Evolutionary conservation across 2,797 vertebrate species (phyloP), one percentile per base, ranked within the genome.

Genomic region (Rhabdophis nuchalis): DNA sequence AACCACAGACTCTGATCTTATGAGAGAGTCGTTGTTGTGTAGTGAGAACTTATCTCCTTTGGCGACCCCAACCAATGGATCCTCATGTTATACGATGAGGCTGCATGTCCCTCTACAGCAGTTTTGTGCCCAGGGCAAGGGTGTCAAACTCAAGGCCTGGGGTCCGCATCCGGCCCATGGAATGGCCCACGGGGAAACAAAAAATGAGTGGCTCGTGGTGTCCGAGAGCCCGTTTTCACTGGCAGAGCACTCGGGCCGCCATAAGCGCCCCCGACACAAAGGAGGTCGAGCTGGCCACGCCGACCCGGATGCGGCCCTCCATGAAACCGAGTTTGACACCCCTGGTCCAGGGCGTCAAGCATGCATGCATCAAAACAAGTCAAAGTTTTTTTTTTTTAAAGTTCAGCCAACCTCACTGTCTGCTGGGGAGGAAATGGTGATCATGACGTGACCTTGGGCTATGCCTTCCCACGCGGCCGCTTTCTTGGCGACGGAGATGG

Each of bases 401-500:
- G 1, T 11, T 89, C 23, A 23, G 97, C 98, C 97, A 95, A 99
- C 99, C 41, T 99, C 97, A 32, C 98, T 98, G 94, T 99, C 99
- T 53, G 98, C 98, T 11, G 99, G 99, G 0, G 99, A 99, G 1
- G 98, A 98, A 68, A 99, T 97, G 0, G 99, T 99, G 94, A 99
- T 97, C 98, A 99, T 99, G 94, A 99, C 98, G 0, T 99, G 99
- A 89, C 99, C 99, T 95, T 99, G 99, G 18, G 99, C 99, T 1
- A 99, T 94, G 82, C 99, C 99, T 94, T 99, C 99, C 99, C 99
- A 99, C 1, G 98, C 98, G 2, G 99, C 98, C 0, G 99, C 99
- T 96, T 99, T 99, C 97, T 99, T 99, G 93, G 99, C 98, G 87
- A 99, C 99, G 7, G 99, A 99, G 96, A 99, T 99, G 90, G 99